Conservation (phyloP, 2,113 vertebrate species). For the Sphyrna mokarran region DNA sequence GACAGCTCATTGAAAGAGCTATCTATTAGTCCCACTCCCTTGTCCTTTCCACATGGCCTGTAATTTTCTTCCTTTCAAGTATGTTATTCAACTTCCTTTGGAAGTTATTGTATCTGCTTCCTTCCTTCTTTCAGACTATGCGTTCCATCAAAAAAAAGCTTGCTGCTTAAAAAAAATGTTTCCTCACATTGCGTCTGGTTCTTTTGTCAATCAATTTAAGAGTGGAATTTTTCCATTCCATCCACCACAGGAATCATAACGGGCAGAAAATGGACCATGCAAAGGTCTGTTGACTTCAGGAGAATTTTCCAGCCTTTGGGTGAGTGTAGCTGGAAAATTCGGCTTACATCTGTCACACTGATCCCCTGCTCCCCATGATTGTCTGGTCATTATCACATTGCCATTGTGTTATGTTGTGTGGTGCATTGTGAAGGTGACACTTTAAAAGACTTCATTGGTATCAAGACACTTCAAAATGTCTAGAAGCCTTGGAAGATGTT, state of each 20-base stretch:
- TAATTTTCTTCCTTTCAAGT: background rate
- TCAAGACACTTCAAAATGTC: background rate
- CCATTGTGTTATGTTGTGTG: background rate
- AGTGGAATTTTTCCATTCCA: no score
- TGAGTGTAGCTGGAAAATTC: no score
- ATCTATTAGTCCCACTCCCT: background rate
- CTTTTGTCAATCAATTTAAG: background rate
- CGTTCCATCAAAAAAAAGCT: background rate
- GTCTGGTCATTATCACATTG: background rate
- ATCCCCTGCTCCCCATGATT: background rate
- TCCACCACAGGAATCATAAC: no score
- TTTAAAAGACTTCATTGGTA: background rate
- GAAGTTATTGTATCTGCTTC: background rate
- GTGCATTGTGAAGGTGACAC: background rate
- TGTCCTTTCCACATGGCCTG: background rate
- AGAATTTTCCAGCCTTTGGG: no score
- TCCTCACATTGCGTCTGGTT: background rate
- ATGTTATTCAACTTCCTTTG: background rate
- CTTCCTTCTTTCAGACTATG: background rate
- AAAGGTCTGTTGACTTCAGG: no score
- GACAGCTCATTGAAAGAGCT: background rate
- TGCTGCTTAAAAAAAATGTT: background rate
- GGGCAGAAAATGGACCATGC: no score
- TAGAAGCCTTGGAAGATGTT: background rate
- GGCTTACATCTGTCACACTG: background rate